These are phyloP conservation scores for Subanguina moxae DNA, from an alignment of 1,140 invertebrate genomes.

Conservation along the genomic window DNA sequence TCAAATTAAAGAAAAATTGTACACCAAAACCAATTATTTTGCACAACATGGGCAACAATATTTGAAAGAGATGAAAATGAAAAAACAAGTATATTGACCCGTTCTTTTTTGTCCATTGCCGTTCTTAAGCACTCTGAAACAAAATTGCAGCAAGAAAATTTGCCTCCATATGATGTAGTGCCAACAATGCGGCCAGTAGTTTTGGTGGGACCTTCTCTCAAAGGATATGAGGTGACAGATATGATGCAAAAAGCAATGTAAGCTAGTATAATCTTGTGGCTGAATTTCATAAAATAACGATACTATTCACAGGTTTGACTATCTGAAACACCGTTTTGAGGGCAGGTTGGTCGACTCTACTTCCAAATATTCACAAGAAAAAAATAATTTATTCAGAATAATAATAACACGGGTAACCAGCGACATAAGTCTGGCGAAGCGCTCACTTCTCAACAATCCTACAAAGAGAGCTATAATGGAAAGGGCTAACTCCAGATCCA, in stretches of 20 bases:
- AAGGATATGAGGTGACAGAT: slow-evolving; percentile 97
- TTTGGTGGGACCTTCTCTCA: slow-evolving; percentile 93
- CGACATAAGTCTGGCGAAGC: slow-evolving; percentile 97
- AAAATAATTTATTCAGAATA: too few relatives aligned
- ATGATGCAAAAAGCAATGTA: too few relatives aligned
- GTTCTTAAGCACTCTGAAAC: too few relatives aligned
- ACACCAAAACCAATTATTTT: too few relatives aligned
- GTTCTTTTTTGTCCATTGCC: too few relatives aligned
- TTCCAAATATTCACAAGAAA: slow-evolving; percentile 1
- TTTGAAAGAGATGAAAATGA: too few relatives aligned
- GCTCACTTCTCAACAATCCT: slow-evolving; percentile 94
- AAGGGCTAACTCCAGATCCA: slow-evolving; percentile 76
- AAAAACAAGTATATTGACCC: too few relatives aligned
- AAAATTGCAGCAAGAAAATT: slow-evolving; percentile 78
- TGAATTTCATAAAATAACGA: not conserved
- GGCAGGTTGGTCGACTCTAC: slow-evolving; percentile 44
- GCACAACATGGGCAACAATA: too few relatives aligned
- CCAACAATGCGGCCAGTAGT: slow-evolving; percentile 99
- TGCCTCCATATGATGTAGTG: slow-evolving; percentile 97
- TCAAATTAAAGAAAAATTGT: too few relatives aligned
- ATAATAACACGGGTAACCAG: slow-evolving; percentile 97
- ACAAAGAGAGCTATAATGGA: slow-evolving; percentile 95
- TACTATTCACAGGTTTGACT: slow-evolving; percentile 83
- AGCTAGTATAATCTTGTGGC: not conserved
- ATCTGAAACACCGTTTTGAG: slow-evolving; percentile 65